Base-by-base conservation (phyloP, 92 coral and sea anemone species). In the Paragorgia papillata region DNA sequence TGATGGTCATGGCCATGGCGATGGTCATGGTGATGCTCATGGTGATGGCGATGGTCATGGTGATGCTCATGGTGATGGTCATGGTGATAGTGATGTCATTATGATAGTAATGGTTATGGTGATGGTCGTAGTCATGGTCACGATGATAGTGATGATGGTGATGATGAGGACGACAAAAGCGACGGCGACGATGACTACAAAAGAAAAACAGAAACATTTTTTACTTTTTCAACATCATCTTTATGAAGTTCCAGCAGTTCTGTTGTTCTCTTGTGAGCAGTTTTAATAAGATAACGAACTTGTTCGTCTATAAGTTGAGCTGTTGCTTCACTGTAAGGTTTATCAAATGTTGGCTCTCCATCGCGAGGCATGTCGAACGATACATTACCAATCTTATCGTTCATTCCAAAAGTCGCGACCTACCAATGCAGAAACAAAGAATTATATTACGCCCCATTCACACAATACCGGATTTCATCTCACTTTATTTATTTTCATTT, bases 221-320 rank as follows among this genome's bases (percentile, higher is more conserved):
- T 33, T 30, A 15, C 99, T 92, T 91, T 87, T 60, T 95, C 99
- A 0, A 95, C 99, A 58, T 91, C 80, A 22, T 89, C 79, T 81
- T 85, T 95, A 80, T 95, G 97, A 0, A 71, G 37, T 0, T 76
- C 84, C 66, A 95, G 85, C 15, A 95, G 87, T 37, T 84, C 83
- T 29, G 70, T 73, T 1, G 99, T 95, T 75, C 89, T 80, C 40
- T 85, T 83, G 80, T 95, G 92, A 13, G 99, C 99, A 9, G 68
- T 74, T 84, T 91, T 89, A 22, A 95, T 95, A n/a, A 95, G 95
- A n/a, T 91, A 89, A 46, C 99, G 62, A 27, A 96, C 99, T 79
- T 95, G 99, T 75, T 95, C 99, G 65, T 95, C 99, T n/a, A 95
- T 95, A 24, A 95, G 89, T 49, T 95, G 99, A 29, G 99, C 99